Evolutionary conservation across 1,140 invertebrate genomes (phyloP).

Genomic region (Copidosoma floridanum): DNA sequence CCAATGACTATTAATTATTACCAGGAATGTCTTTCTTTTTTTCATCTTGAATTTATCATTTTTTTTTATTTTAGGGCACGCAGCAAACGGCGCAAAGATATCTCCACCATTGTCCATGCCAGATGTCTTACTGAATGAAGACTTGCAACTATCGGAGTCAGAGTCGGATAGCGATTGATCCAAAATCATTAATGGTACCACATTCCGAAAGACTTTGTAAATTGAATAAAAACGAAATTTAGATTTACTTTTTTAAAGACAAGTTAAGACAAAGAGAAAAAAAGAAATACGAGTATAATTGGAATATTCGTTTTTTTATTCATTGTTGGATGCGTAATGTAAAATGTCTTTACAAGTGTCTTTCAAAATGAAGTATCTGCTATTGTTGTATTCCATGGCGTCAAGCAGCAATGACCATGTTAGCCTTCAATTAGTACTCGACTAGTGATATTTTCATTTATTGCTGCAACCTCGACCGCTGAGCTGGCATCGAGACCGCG

Average conservation of each 20-base stretch:
- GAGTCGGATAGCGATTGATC: constrained; percentile 63
- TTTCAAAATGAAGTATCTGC: constrained; percentile 25
- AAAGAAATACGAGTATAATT: constrained; percentile 18
- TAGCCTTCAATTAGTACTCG: constrained; percentile 23
- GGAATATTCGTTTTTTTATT: constrained; percentile 18
- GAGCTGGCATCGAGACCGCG: constrained; percentile 14
- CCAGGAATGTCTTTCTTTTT: no score
- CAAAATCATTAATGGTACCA: constrained; percentile 24
- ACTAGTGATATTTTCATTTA: constrained; percentile 27
- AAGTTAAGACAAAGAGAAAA: no score
- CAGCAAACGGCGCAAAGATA: constrained; percentile 42
- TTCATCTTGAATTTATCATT: constrained; percentile 16
- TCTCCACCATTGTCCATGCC: constrained; percentile 54
- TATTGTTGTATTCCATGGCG: constrained; percentile 8
- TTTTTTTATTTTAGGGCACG: constrained; percentile 44
- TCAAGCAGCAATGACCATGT: constrained; percentile 5
- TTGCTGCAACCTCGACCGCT: constrained; percentile 21
- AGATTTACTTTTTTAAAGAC: no score
- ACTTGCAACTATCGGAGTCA: constrained; percentile 76
- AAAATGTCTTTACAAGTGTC: constrained; percentile 24
- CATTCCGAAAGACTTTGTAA: constrained; percentile 28
- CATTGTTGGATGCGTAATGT: no score
- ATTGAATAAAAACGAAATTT: constrained; percentile 24
- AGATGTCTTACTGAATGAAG: constrained; percentile 67
- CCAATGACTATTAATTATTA: no score